phyloP scores from a whole-genome alignment of 2,888 invertebrate genomes.

The Deroplatys truncata region DNA sequence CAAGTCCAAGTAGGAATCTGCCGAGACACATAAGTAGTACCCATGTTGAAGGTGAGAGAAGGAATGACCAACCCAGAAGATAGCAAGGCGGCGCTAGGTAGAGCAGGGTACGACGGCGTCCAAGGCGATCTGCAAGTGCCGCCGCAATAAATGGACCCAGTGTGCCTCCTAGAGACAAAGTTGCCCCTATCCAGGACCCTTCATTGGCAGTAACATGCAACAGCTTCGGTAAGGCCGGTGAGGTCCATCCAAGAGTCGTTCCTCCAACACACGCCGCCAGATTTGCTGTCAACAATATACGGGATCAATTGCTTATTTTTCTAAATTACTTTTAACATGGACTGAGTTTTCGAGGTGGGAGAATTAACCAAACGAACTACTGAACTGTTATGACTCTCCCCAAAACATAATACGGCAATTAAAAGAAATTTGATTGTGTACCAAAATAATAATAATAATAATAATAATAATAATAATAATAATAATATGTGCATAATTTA shows the following conservation, averaged over 20 bases:
- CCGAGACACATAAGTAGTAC: constrained; percentile 54
- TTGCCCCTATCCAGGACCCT: constrained; percentile 43
- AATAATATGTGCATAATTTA: too few species aligned
- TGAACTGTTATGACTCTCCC: too few species aligned
- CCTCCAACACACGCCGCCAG: constrained; percentile 35
- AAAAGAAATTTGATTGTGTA: too few species aligned
- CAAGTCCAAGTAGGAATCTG: constrained; percentile 58
- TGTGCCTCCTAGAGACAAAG: constrained; percentile 52
- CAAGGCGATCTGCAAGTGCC: constrained; percentile 51
- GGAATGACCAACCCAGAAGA: constrained; percentile 60
- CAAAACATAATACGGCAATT: too few species aligned
- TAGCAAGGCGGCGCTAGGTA: constrained; percentile 58
- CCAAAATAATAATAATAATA: too few species aligned
- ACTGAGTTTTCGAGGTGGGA: too few species aligned
- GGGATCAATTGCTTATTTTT: too few species aligned
- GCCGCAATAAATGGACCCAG: constrained; percentile 55
- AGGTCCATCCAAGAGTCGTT: constrained; percentile 35
- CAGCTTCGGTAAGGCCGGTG: constrained; percentile 36
- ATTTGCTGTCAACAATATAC: constrained; percentile 29
- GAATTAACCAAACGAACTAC: too few species aligned
- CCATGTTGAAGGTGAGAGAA: constrained; percentile 54
- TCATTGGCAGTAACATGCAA: constrained; percentile 31
- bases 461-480: too few species aligned
- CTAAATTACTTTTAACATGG: too few species aligned
- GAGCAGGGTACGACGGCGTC: constrained; percentile 47